Evolutionary conservation across 1,140 invertebrate genomes (phyloP).

Genomic region (Tribolium castaneum): DNA sequence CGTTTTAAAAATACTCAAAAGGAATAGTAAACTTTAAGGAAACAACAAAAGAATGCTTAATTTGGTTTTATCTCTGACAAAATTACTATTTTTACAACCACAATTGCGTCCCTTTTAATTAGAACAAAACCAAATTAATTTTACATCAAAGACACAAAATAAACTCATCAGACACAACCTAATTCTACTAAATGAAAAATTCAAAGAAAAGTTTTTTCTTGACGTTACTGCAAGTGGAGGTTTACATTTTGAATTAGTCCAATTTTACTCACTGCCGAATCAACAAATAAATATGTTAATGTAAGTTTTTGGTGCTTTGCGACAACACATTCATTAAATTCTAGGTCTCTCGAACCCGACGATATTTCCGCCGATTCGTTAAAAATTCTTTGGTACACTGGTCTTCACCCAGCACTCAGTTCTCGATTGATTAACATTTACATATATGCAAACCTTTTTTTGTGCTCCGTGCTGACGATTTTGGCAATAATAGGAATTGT

Average conservation of each 20-base stretch:
- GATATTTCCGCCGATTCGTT: background rate
- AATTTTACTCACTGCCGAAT: background rate
- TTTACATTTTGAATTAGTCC: background rate
- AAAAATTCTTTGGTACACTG: background rate
- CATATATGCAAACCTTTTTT: background rate
- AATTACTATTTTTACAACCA: background rate
- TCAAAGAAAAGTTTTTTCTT: background rate
- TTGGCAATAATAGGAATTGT: background rate
- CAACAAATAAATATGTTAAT: background rate
- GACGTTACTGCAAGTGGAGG: background rate
- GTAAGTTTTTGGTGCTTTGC: background rate
- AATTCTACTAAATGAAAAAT: background rate
- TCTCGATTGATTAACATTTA: background rate
- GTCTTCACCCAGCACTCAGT: background rate
- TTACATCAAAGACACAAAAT: background rate
- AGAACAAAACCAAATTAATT: background rate
- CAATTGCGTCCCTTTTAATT: background rate
- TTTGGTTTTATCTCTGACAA: background rate
- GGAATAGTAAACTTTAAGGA: background rate
- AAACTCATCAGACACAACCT: background rate
- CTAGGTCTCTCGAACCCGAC: background rate
- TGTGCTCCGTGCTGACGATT: background rate
- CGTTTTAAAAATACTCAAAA: background rate
- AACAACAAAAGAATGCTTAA: background rate
- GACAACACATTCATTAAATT: background rate